phyloP scores from a whole-genome alignment of 2,113 vertebrate species.

The Alectura lathami region DNA sequence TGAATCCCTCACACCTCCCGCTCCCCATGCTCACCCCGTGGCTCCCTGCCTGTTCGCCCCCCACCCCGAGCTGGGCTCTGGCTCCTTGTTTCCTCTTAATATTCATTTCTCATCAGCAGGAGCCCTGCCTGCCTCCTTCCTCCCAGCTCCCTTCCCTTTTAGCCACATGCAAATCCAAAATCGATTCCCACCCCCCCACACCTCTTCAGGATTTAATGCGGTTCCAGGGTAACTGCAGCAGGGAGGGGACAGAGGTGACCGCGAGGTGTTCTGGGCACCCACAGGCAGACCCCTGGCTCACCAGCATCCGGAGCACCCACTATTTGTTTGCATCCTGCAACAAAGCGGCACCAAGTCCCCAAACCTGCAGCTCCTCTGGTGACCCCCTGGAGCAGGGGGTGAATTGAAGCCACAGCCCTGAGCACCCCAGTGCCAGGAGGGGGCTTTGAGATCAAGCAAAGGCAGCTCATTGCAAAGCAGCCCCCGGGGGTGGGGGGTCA shows the following conservation, averaged over 20 bases:
- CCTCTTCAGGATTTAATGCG: background rate
- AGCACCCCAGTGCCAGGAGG: rapidly evolving
- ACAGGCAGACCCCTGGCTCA: background rate
- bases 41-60: background rate
- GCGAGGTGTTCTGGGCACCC: too few relatives aligned
- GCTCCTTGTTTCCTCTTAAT: background rate
- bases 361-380: background rate
- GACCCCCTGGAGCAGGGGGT: rapidly evolving
- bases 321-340: rapidly evolving
- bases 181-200: background rate
- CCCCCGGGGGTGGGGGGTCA: too few relatives aligned
- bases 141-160: background rate
- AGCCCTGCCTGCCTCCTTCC: background rate
- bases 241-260: background rate
- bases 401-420: rapidly evolving
- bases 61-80: background rate
- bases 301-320: rapidly evolving
- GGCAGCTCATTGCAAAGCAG: background rate
- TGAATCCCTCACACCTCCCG: too few relatives aligned
- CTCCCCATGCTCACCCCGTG: background rate
- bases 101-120: background rate
- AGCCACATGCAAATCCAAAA: background rate
- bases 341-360: background rate
- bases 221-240: background rate
- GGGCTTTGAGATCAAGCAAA: background rate